phyloP scores from a whole-genome alignment of 2,113 vertebrate species.

The Noctilio leporinus region DNA sequence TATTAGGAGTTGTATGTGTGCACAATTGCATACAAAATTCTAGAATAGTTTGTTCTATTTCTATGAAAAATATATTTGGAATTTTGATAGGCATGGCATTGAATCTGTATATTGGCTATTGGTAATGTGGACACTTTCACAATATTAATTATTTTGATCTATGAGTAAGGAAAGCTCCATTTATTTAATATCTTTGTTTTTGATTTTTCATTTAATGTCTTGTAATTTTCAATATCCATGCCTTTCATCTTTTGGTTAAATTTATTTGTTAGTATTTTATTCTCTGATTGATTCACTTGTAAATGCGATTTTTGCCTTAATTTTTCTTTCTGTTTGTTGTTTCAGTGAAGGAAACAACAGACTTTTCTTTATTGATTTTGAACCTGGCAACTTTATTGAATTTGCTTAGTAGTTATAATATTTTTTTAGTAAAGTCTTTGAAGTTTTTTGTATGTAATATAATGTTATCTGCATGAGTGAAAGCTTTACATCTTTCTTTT shows the following conservation, averaged over 20 bases:
- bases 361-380: not conserved
- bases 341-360: not conserved
- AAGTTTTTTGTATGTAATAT: not conserved
- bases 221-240: not conserved
- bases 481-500: not conserved
- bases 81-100: not conserved
- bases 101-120: not conserved
- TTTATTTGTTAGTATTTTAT: not conserved
- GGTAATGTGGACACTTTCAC: not conserved
- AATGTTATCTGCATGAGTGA: not conserved
- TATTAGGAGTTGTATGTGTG: not conserved
- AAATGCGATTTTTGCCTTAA: not conserved
- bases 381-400: not conserved
- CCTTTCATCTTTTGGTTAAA: not conserved
- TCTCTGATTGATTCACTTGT: not conserved
- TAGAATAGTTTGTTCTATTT: not conserved
- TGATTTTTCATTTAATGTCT: not conserved
- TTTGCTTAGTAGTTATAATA: not conserved
- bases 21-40: not conserved
- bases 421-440: not conserved
- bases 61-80: not conserved
- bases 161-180: not conserved
- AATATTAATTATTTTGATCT: too few species aligned
- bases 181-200: not conserved
- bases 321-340: not conserved